A percentile compares a stretch with the other conserved stretches of the same genome.
Conservation (phyloP, 1,140 invertebrate genomes). For the Drosophila burlai region DNA sequence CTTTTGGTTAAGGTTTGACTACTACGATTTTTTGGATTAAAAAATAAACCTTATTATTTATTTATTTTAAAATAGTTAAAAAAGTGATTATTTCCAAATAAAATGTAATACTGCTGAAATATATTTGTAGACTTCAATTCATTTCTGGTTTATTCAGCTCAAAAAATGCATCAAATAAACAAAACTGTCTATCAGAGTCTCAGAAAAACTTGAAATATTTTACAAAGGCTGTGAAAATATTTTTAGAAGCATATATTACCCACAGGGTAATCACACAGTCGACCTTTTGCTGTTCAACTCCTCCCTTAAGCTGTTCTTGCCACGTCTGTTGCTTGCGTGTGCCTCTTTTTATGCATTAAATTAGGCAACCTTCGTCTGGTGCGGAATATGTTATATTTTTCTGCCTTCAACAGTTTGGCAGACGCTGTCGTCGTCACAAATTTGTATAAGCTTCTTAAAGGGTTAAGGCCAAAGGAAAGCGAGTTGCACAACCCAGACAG, state of each 20-base stretch:
- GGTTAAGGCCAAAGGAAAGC: conserved; percentile 52
- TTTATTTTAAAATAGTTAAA: too few relatives aligned
- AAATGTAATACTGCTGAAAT: too few relatives aligned
- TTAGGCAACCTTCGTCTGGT: conserved; percentile 59
- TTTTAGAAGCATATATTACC: background rate
- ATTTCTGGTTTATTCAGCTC: too few relatives aligned
- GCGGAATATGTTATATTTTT: conserved; percentile 51
- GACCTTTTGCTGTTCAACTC: too few relatives aligned
- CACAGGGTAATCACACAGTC: conserved; percentile 30
- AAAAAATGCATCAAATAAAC: too few relatives aligned
- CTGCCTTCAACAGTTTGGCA: conserved; percentile 33
- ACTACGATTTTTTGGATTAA: too few relatives aligned
- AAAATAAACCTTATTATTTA: background rate
- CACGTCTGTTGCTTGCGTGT: conserved; percentile 60
- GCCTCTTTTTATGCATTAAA: conserved; percentile 72
- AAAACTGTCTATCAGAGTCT: background rate
- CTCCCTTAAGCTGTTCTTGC: conserved; percentile 13
- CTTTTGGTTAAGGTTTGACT: background rate
- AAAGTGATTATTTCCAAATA: too few relatives aligned
- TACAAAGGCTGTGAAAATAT: background rate
- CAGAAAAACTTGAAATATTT: background rate
- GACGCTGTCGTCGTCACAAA: conserved; percentile 37
- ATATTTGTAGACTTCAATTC: too few relatives aligned
- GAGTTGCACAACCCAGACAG: conserved; percentile 26
- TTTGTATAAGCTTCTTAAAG: conserved; percentile 59